These are phyloP conservation scores for Hippopotamus amphibius DNA, from an alignment of 2,113 vertebrate species.

Conservation along the genomic window DNA sequence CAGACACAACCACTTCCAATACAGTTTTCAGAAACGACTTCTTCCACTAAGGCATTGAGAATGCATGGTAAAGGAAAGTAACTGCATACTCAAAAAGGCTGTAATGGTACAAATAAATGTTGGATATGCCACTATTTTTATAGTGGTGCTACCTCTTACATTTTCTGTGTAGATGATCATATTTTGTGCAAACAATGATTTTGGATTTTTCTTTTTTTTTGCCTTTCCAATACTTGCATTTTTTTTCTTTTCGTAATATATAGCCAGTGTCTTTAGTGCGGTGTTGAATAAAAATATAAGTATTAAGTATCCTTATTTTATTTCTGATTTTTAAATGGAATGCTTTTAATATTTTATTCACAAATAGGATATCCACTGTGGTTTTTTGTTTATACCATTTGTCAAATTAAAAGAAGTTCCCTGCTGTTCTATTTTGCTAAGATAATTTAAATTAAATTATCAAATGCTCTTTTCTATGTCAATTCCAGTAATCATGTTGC, in stretches of 20 bases:
- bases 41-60: neutral
- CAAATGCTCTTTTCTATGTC: neutral
- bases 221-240: neutral
- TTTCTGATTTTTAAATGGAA: slow-evolving; percentile 22
- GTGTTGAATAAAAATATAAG: neutral
- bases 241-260: neutral
- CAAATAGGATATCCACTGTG: neutral
- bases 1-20: neutral
- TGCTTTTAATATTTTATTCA: slow-evolving; percentile 7
- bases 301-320: neutral
- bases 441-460: slow-evolving; percentile 46
- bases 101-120: neutral
- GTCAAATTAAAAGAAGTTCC: neutral
- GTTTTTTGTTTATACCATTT: slow-evolving; percentile 4
- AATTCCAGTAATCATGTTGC: neutral
- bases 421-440: neutral
- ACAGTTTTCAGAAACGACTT: neutral
- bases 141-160: neutral
- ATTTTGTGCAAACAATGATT: slow-evolving; percentile 12
- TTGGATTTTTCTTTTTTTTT: neutral
- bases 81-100: neutral
- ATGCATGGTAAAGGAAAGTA: neutral
- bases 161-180: neutral
- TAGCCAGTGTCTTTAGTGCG: neutral
- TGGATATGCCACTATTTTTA: neutral